A percentile compares a stretch with the other conserved stretches of the same genome.
phyloP scores from a whole-genome alignment of 2,113 vertebrate genomes.

The Aphyosemion australe region DNA sequence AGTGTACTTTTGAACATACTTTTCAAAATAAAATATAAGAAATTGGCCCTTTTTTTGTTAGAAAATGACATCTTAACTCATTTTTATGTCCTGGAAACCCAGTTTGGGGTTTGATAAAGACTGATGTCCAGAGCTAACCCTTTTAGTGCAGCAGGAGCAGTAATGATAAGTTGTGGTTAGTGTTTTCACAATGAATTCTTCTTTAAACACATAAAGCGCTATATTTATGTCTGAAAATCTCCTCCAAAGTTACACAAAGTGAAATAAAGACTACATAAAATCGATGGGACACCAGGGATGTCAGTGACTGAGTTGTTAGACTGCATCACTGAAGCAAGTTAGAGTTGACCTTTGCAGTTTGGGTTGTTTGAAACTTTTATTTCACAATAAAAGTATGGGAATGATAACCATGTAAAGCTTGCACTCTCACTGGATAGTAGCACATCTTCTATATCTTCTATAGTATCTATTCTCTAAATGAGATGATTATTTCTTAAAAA shows the following conservation, averaged over 20 bases:
- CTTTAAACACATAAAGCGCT: not conserved
- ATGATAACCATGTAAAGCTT: no score
- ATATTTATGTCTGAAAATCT: not conserved
- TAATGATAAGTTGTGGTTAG: not conserved
- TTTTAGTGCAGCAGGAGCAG: not conserved
- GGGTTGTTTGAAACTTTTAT: no score
- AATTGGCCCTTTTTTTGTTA: not conserved
- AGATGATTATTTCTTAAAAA: no score
- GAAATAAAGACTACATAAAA: slow-evolving; percentile 11
- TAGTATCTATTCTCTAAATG: no score
- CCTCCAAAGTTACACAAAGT: slow-evolving; percentile 32
- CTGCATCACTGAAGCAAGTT: not conserved
- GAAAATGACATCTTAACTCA: not conserved
- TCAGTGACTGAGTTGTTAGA: not conserved
- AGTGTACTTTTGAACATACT: no score
- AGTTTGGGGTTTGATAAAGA: not conserved
- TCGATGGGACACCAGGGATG: not conserved
- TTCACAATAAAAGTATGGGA: no score
- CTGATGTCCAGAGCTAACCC: not conserved
- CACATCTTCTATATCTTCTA: no score
- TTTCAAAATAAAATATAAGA: no score
- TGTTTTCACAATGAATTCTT: slow-evolving; percentile 2
- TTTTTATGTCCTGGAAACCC: not conserved
- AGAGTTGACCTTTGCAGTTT: not conserved
- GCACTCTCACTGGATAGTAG: no score